phyloP scores from a whole-genome alignment of 2,113 vertebrate genomes.

The Dipodomys spectabilis region DNA sequence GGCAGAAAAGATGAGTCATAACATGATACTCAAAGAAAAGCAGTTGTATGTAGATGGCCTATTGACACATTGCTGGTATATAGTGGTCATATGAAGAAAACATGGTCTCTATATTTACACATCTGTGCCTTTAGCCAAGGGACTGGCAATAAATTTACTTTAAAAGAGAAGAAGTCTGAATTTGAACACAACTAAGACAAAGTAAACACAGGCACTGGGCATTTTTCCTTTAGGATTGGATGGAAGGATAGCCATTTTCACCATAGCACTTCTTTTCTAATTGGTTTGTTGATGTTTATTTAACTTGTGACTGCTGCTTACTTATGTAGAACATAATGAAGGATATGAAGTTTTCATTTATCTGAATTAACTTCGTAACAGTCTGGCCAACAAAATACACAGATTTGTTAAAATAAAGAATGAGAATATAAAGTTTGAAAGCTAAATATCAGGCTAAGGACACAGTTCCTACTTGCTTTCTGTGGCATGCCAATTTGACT shows the following conservation, averaged over 20 bases:
- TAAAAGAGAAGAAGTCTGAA: background rate
- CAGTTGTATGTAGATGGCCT: background rate
- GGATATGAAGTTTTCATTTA: background rate
- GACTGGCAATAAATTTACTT: background rate
- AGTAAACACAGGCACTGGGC: background rate
- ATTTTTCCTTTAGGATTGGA: background rate
- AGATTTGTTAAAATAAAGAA: background rate
- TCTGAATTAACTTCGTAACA: slow-evolving; percentile 29
- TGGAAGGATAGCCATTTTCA: background rate
- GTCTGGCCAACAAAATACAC: background rate
- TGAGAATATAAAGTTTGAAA: background rate
- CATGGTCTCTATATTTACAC: background rate
- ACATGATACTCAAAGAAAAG: background rate
- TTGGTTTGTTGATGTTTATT: background rate
- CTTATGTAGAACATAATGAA: background rate
- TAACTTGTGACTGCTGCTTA: background rate
- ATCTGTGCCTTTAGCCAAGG: too few relatives aligned
- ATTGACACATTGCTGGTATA: rapidly evolving
- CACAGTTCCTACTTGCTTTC: background rate
- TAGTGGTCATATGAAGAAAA: background rate
- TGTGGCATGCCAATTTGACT: background rate
- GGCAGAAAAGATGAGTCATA: background rate
- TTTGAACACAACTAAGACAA: background rate
- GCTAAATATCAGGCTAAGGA: background rate
- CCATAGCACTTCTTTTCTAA: background rate